Evolutionary conservation across 1,140 invertebrate species (phyloP), one percentile per base, ranked within the genome.

Genomic region (Dendroctonus valens): DNA sequence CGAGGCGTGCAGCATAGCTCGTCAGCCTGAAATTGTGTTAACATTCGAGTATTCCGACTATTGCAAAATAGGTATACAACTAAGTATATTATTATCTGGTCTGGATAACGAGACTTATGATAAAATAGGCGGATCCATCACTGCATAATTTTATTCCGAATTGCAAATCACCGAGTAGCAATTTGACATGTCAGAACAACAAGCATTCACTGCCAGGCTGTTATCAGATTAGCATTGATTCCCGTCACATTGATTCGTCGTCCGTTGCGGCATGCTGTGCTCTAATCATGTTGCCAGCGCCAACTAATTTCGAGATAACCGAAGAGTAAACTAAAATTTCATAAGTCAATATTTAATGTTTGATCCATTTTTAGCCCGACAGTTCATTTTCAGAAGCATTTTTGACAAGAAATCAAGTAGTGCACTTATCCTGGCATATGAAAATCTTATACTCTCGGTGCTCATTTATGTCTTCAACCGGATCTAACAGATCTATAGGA

Each of bases 171-270:
- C 48, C 49, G 65, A 66, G 69, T 69, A 70, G 57, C 62, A 64
- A 70, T 73, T 73, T 61, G 66, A 64, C 64, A 61, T 69, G 70
- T 67, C 70, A 55, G 69, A 67, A 72, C 69, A 71, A 72, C 67
- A 51, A 68, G 71, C 67, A 69, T 64, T 73, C 66, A 73, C 71
- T 73, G 70, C 65, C 44, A 46, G 67, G 55, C 52, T 53, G 12
- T 72, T 72, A 74, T 72, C 52, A 64, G 59, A 72, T 74, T 72
- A 72, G 15, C 68, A 72, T 72, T 63, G 71, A 72, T 74, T 71
- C 70, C 69, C 66, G 64, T 69, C 69, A 70, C 64, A 72, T 70
- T 70, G 69, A 73, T 72, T 73, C 65, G 51, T 59, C 37, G 55
- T 37, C 26, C 49, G 7, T 44, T 39, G 41, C 55, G 64, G 41